phyloP scores from a whole-genome alignment of 2,797 vertebrate genomes.

The Streptopelia turtur region DNA sequence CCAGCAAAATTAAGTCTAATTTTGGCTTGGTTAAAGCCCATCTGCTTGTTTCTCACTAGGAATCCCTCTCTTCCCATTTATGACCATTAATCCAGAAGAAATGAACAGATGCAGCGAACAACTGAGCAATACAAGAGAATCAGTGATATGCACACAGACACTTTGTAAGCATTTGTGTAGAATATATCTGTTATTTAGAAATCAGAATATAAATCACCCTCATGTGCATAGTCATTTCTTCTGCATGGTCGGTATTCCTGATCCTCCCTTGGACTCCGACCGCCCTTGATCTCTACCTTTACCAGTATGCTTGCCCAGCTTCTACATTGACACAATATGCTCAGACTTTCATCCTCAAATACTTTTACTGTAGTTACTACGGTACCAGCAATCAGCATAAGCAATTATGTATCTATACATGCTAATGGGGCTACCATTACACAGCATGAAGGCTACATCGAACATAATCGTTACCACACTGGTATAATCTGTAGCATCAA shows the following conservation, averaged over 20 bases:
- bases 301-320: background rate
- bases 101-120: background rate
- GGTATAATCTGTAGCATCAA: background rate
- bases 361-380: background rate
- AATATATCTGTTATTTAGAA: background rate
- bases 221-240: background rate
- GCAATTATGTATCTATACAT: background rate
- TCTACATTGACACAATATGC: background rate
- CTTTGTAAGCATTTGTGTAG: background rate
- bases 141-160: background rate
- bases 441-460: background rate
- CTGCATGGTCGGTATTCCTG: background rate
- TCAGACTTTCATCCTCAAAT: background rate
- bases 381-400: background rate
- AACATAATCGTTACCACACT: background rate
- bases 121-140: background rate
- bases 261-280: background rate
- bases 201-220: background rate
- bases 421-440: fast-evolving
- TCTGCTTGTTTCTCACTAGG: background rate
- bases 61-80: background rate
- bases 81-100: background rate
- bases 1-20: background rate
- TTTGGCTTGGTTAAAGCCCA: background rate
- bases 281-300: background rate